Conservation (phyloP, 2,113 vertebrate genomes). For the Actinemys pallida region DNA sequence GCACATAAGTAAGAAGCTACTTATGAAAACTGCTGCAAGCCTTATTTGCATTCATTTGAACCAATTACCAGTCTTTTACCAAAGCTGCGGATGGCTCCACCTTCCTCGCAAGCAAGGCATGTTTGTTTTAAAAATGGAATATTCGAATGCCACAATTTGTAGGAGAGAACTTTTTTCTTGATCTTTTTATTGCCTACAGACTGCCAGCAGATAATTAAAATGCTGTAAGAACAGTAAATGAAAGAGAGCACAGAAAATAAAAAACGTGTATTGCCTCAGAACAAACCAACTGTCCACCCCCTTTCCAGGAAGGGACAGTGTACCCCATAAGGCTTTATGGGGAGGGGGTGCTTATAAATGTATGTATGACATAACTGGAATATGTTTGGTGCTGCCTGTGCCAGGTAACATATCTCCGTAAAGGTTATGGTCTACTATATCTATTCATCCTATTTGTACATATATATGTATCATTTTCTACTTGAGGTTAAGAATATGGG, state of each 20-base stretch:
- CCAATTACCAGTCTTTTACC: background rate
- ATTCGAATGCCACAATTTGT: slow-evolving; percentile 51
- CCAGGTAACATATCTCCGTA: too few species aligned
- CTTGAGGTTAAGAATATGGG: too few species aligned
- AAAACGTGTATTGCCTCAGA: background rate
- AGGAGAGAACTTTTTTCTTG: slow-evolving; percentile 45
- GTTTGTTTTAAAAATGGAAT: slow-evolving; percentile 21
- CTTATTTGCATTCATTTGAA: background rate
- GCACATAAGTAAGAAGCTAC: background rate
- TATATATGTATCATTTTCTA: too few species aligned
- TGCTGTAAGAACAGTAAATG: slow-evolving; percentile 2
- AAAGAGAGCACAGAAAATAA: background rate
- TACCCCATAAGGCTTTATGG: too few species aligned
- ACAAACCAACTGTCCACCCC: slow-evolving; percentile 27
- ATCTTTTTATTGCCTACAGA: slow-evolving; percentile 60
- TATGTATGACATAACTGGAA: too few species aligned
- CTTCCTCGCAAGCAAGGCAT: slow-evolving; percentile 4
- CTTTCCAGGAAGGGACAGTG: background rate
- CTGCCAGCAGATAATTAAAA: slow-evolving; percentile 49
- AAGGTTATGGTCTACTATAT: too few species aligned
- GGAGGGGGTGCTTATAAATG: too few species aligned
- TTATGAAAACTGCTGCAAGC: background rate
- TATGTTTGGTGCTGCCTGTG: too few species aligned
- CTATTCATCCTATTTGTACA: too few species aligned
- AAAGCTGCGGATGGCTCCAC: background rate